Evolutionary conservation across 2,113 vertebrate species (phyloP).

Genomic region (Leucoraja erinaceus): DNA sequence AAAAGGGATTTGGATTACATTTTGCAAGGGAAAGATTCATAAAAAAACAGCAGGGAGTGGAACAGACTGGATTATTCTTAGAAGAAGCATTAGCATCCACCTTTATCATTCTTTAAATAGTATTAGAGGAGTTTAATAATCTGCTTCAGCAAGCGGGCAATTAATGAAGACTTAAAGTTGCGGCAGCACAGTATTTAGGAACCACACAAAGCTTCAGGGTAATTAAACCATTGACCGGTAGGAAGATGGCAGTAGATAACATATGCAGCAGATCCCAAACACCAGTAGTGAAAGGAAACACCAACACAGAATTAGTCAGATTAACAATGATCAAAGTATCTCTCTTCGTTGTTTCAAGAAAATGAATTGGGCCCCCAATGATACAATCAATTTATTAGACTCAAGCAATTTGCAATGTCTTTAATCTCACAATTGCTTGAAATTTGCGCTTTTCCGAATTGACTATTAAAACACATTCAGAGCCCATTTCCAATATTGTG

Average conservation of each 20-base stretch:
- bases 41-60: neutral
- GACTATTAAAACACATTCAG: neutral
- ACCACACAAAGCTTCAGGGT: neutral
- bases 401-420: neutral
- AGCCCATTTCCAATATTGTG: neutral
- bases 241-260: neutral
- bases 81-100: too few species aligned
- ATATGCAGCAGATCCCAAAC: neutral
- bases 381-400: neutral
- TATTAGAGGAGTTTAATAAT: neutral
- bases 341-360: neutral
- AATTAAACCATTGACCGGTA: neutral
- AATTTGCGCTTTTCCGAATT: neutral
- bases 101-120: neutral
- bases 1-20: neutral
- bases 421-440: neutral
- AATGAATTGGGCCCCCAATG: neutral
- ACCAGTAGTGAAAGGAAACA: neutral
- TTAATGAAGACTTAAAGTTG: neutral
- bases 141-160: neutral
- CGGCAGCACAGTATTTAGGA: neutral
- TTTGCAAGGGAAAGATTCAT: neutral
- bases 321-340: conserved; percentile 18
- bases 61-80: too few species aligned
- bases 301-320: neutral